Evolutionary conservation across 2,888 invertebrate species (phyloP).

Genomic region (Cantharis rustica): DNA sequence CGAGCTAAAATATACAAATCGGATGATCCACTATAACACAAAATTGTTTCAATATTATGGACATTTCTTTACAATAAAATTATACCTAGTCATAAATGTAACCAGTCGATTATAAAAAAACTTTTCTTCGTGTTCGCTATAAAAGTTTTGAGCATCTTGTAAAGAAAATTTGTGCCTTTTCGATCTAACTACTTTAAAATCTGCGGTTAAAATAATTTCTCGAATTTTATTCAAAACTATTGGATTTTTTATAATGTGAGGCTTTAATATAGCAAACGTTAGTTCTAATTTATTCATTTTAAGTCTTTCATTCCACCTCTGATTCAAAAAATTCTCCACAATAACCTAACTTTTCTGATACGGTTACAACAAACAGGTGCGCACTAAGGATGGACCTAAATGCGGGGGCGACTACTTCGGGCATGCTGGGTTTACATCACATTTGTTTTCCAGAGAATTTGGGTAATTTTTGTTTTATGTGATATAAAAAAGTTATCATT

Average conservation of each 20-base stretch:
- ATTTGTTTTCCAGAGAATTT: no score
- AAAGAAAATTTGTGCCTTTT: constrained; percentile 66
- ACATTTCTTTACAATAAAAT: constrained; percentile 3
- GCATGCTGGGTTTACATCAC: no score
- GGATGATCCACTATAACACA: constrained; percentile 76
- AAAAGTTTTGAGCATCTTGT: constrained; percentile 74
- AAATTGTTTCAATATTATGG: background rate
- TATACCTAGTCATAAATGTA: constrained; percentile 80
- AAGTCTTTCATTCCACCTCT: background rate
- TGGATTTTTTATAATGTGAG: constrained; percentile 80
- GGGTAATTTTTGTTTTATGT: no score
- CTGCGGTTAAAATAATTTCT: constrained; percentile 66
- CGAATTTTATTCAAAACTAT: constrained; percentile 71
- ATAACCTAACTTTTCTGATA: background rate
- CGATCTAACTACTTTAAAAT: constrained; percentile 75
- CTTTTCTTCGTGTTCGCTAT: constrained; percentile 78
- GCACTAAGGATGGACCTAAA: background rate
- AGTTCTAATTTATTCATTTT: constrained; percentile 60
- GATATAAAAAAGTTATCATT: no score
- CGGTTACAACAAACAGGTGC: background rate
- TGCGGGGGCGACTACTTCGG: no score
- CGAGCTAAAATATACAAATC: constrained; percentile 79
- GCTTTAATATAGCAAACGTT: constrained; percentile 86
- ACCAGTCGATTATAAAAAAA: constrained; percentile 84
- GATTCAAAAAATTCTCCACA: background rate